These are phyloP conservation scores for Phaenicophaeus curvirostris DNA, from an alignment of 2,797 vertebrate species.

Conservation along the genomic window DNA sequence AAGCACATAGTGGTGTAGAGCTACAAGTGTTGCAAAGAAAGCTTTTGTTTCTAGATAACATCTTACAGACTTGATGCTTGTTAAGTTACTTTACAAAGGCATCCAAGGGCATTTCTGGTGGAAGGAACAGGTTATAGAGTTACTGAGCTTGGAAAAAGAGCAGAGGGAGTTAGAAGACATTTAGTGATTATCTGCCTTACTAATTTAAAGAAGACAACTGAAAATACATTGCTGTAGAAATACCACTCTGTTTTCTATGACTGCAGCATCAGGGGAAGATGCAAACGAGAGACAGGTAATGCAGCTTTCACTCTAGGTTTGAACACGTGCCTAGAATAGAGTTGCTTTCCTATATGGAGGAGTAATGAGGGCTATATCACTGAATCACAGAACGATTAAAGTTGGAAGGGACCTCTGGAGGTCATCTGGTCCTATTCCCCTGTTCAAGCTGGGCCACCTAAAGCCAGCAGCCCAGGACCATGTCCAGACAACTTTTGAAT, in stretches of 20 bases:
- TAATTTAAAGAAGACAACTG: neutral
- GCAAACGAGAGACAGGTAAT: neutral
- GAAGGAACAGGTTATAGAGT: neutral
- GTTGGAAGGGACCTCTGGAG: neutral
- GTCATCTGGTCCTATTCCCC: no score
- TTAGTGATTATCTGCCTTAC: neutral
- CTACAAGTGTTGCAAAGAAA: neutral
- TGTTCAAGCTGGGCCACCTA: no score
- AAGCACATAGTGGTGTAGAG: accelerated
- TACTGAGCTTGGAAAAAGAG: neutral
- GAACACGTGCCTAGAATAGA: neutral
- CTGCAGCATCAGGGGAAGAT: neutral
- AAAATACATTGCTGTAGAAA: neutral
- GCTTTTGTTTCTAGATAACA: neutral
- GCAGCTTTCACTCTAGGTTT: neutral
- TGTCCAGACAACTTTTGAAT: neutral
- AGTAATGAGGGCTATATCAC: neutral
- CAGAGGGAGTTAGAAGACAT: neutral
- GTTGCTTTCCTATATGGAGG: neutral
- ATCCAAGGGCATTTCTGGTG: neutral
- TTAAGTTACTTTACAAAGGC: neutral
- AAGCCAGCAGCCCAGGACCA: neutral
- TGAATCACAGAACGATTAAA: neutral
- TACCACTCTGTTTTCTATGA: neutral
- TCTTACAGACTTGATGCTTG: neutral